These are phyloP conservation scores for Atherix ibis DNA, from an alignment of 2,888 invertebrate genomes.

Conservation along the genomic window DNA sequence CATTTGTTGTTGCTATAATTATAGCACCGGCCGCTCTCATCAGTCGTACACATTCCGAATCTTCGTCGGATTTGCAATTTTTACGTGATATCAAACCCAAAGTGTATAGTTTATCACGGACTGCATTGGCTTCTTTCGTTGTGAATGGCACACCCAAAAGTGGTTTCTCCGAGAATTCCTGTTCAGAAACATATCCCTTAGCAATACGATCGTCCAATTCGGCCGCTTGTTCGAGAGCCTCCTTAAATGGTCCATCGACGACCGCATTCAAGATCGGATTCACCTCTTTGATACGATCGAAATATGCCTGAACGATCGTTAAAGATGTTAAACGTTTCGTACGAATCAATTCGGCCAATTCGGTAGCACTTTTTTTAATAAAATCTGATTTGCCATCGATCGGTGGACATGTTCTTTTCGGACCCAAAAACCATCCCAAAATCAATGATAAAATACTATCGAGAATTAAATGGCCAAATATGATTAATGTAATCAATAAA, in stretches of 20 bases:
- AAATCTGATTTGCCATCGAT: constrained; percentile 14
- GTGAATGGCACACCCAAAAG: constrained; percentile 86
- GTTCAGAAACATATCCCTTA: constrained; percentile 39
- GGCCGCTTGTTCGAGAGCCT: constrained; percentile 62
- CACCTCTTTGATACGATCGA: constrained; percentile 53
- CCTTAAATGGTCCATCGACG: constrained; percentile 62
- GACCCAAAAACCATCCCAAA: constrained; percentile 24
- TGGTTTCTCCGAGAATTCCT: constrained; percentile 52
- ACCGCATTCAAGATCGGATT: constrained; percentile 69
- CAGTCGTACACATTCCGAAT: constrained; percentile 61
- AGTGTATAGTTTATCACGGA: constrained; percentile 54
- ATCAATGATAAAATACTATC: too few species aligned
- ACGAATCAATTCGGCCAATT: constrained; percentile 50
- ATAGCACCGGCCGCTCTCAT: constrained; percentile 73
- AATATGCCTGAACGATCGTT: constrained; percentile 54
- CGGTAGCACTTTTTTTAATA: constrained; percentile 46
- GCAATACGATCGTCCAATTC: constrained; percentile 53
- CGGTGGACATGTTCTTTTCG: constrained; percentile 19
- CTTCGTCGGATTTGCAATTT: constrained; percentile 44
- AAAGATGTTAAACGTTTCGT: constrained; percentile 46
- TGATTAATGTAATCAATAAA: too few species aligned
- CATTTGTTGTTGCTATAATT: constrained; percentile 76
- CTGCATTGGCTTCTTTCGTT: constrained; percentile 74
- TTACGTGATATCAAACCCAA: constrained; percentile 49
- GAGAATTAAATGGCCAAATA: too few species aligned